These are phyloP conservation scores for Schizopygopsis pylzovi DNA, from an alignment of 2,797 vertebrate genomes.

Conservation along the genomic window DNA sequence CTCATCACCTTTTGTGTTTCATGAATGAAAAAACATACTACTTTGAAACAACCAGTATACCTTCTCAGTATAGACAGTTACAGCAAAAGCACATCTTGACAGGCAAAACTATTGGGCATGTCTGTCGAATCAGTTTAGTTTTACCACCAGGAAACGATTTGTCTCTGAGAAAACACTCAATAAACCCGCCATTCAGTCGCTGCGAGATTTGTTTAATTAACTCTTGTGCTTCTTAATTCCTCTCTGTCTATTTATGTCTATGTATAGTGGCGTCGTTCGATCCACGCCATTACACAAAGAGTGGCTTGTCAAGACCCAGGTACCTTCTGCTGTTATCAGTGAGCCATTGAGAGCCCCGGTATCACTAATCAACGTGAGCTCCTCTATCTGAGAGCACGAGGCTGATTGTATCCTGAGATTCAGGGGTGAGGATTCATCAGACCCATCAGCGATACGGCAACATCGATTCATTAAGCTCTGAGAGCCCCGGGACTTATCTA, in stretches of 20 bases:
- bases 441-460: slow-evolving; percentile 53
- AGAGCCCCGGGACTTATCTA: slow-evolving; percentile 42
- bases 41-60: not conserved
- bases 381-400: slow-evolving; percentile 42
- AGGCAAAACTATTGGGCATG: not conserved
- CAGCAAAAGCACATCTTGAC: slow-evolving; percentile 24
- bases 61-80: not conserved
- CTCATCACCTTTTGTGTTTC: not conserved
- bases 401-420: slow-evolving; percentile 53
- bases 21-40: not conserved
- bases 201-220: slow-evolving; percentile 44
- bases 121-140: slow-evolving; percentile 23
- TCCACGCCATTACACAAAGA: slow-evolving; percentile 40
- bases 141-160: slow-evolving; percentile 31
- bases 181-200: slow-evolving; percentile 31
- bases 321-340: slow-evolving; percentile 38
- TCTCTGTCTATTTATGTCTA: slow-evolving; percentile 35
- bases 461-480: slow-evolving; percentile 59
- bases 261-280: slow-evolving; percentile 26
- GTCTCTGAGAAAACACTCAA: slow-evolving; percentile 31
- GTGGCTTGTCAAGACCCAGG: slow-evolving; percentile 38
- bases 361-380: slow-evolving; percentile 44
- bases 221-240: slow-evolving; percentile 39
- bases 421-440: slow-evolving; percentile 49
- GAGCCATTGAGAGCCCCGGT: slow-evolving; percentile 14